A percentile compares a stretch with the other conserved stretches of the same genome.
These are phyloP conservation scores for Diceros bicornis DNA, from an alignment of 2,797 vertebrate genomes.

Conservation along the genomic window DNA sequence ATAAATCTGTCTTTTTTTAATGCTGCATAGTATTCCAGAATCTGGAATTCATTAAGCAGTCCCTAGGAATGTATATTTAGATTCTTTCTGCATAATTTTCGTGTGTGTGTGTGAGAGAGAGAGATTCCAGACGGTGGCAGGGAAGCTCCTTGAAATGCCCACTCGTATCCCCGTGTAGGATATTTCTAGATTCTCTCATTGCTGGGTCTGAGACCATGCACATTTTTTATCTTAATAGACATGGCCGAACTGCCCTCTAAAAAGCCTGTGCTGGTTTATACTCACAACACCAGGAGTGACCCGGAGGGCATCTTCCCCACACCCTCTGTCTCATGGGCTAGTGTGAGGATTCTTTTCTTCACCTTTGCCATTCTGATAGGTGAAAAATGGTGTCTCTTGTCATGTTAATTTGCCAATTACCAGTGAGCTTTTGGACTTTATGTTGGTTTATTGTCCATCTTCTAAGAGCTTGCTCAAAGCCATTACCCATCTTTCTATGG, in stretches of 20 bases:
- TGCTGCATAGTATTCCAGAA: constrained; percentile 19
- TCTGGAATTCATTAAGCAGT: background rate
- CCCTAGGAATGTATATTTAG: background rate
- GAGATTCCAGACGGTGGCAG: background rate
- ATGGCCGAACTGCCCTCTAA: constrained; percentile 28
- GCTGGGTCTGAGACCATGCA: constrained; percentile 32
- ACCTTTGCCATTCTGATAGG: background rate
- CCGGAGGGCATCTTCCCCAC: background rate
- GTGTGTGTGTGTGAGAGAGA: background rate
- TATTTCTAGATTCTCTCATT: constrained; percentile 69
- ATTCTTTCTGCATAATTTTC: background rate
- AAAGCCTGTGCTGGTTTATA: background rate
- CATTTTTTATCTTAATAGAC: constrained; percentile 48
- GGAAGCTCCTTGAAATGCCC: constrained; percentile 68
- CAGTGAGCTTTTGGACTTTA: background rate
- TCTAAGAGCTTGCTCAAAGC: constrained; percentile 39
- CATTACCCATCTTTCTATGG: constrained; percentile 51
- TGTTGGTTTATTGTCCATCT: background rate
- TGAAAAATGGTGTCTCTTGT: background rate
- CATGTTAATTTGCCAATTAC: constrained; percentile 21
- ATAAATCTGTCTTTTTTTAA: background rate
- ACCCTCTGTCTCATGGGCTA: background rate
- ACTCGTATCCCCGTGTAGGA: constrained; percentile 20
- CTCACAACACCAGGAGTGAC: background rate
- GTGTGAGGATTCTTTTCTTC: background rate